Base-by-base conservation (phyloP, 2,888 invertebrate species). In the Sesamia inferens region DNA sequence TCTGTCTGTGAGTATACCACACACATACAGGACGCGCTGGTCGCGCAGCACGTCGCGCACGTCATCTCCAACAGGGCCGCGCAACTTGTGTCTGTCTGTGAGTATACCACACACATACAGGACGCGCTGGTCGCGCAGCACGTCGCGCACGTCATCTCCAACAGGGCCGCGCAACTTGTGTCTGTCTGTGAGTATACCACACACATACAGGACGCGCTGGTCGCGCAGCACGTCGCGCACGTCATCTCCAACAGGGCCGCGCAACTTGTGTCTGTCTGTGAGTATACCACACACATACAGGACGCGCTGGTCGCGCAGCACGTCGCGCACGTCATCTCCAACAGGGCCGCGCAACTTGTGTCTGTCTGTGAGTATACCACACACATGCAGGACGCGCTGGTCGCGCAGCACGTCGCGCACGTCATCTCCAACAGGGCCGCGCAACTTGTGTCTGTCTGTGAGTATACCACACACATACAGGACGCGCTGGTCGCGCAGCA, bases 11-110 rank as follows among this genome's bases (percentile, higher is more conserved):
- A 97, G 97, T 96, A 55, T 2, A 31, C n/a, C 11, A 13, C 42
- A n/a, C n/a, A n/a, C n/a, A n/a, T n/a, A n/a, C 83, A 79, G 10
- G 98, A 98, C 91, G 94, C 97, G 24, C 94, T 93, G 14, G 96
- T 98, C 19, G 96, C 98, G 71, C 97, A 97, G 89, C 97, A 98
- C 89, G 97, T 97, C 24, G 97, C 97, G 79, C 96, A 97, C 65
- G 92, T 98, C 68, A 96, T 98, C 70, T 97, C 98, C 54, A 97
- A 97, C 88, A 96, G 98, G 74, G 98, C 98, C 8, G 98, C 98
- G 67, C 97, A 97, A 79, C 96, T 98, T 24, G 97, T 98, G 48
- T 97, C 98, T 0, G 97, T 97, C 66, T 97, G 98, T 97, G 92
- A 97, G 97, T 96, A 55, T 2, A 31, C n/a, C 11, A 13, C 42